Evolutionary conservation across 2,888 invertebrate species (phyloP).

Genomic region (Cosmia trapezina): DNA sequence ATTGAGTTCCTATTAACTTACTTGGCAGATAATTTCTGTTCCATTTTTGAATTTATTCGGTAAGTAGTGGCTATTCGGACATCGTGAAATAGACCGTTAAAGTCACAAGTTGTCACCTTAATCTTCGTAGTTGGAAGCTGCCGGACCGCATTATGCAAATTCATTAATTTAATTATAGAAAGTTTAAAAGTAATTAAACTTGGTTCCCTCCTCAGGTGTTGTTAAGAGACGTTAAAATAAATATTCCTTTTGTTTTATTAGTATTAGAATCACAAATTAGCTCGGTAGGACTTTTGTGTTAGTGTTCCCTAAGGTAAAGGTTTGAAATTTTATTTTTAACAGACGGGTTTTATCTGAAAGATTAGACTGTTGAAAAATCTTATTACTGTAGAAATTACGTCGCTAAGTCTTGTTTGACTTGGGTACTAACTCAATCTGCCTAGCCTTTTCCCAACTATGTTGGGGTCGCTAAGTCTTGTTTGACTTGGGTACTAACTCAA

Average conservation of each 20-base stretch:
- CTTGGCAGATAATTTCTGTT: no score
- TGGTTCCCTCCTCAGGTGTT: constrained; percentile 70
- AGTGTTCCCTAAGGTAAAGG: not conserved
- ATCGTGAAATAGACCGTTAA: no score
- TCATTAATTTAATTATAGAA: constrained; percentile 73
- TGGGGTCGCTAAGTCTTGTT: no score
- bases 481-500: no score
- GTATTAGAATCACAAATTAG: constrained; percentile 33
- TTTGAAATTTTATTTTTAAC: constrained; percentile 13
- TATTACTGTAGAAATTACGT: not conserved
- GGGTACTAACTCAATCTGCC: no score
- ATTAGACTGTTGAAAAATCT: not conserved
- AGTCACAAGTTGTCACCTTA: constrained; percentile 53
- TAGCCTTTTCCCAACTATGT: no score
- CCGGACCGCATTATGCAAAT: constrained; percentile 74
- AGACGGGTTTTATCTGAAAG: not conserved
- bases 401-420: no score
- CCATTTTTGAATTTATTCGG: no score
- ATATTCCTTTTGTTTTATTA: constrained; percentile 53
- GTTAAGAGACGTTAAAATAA: constrained; percentile 57
- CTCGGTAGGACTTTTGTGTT: constrained; percentile 5
- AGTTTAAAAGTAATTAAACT: constrained; percentile 75
- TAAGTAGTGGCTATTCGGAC: no score
- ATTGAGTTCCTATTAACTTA: no score
- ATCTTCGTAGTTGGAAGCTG: constrained; percentile 47